Conservation (phyloP, 2,797 vertebrate genomes). For the Protonibea diacanthus region DNA sequence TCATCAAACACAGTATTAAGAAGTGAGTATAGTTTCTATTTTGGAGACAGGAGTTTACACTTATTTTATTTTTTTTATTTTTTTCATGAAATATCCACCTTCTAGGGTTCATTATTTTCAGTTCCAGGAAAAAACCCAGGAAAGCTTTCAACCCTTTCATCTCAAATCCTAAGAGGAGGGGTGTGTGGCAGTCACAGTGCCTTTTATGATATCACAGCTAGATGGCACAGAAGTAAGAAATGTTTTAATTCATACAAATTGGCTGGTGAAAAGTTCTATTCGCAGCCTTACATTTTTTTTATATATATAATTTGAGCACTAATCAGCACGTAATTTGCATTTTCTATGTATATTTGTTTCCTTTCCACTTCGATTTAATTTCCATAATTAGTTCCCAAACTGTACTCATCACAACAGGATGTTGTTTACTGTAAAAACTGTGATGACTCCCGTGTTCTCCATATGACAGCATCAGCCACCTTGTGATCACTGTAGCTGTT, state of each 20-base stretch:
- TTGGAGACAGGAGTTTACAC: background rate
- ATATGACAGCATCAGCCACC: background rate
- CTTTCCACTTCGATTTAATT: background rate
- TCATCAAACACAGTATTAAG: background rate
- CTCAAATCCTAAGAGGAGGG: background rate
- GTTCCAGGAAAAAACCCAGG: background rate
- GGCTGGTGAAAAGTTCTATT: background rate
- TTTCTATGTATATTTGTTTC: background rate
- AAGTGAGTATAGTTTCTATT: background rate
- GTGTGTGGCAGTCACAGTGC: background rate
- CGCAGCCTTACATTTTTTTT: background rate
- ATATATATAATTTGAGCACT: background rate
- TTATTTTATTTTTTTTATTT: background rate
- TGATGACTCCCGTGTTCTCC: background rate
- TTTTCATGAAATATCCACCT: background rate
- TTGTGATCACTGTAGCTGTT: background rate
- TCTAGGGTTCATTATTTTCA: conserved; percentile 1
- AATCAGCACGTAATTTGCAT: background rate
- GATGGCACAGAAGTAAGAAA: background rate
- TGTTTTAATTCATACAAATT: background rate
- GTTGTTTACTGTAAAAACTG: conserved; percentile 2
- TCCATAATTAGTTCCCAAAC: conserved; percentile 7
- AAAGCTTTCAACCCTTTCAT: conserved; percentile 1
- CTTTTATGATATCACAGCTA: background rate
- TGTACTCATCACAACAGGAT: conserved; percentile 6